Evolutionary conservation across 2,888 invertebrate species (phyloP).

Genomic region (Phaedon cochleariae): DNA sequence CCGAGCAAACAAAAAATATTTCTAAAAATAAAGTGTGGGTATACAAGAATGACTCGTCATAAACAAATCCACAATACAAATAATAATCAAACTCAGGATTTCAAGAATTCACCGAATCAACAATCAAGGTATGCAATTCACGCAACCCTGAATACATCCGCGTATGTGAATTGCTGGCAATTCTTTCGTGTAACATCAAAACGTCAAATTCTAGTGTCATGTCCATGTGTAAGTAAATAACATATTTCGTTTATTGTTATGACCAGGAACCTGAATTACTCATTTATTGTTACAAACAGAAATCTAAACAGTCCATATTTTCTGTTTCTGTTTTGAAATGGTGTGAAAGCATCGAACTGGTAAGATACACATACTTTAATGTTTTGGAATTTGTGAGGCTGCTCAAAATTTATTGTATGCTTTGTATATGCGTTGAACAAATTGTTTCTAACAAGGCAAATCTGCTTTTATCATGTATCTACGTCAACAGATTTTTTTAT

Average conservation of each 20-base stretch:
- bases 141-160: slow-evolving; percentile 13
- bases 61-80: too few species aligned
- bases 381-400: too few species aligned
- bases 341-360: slow-evolving; percentile 29
- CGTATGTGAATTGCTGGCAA: slow-evolving; percentile 7
- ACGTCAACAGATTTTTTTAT: slow-evolving; percentile 40
- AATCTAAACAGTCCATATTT: too few species aligned
- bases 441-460: neutral
- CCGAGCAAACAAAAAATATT: neutral
- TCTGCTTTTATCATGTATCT: slow-evolving; percentile 30
- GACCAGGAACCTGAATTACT: too few species aligned
- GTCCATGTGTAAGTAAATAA: slow-evolving; percentile 48
- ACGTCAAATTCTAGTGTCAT: slow-evolving; percentile 49
- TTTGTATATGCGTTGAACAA: neutral
- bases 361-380: too few species aligned
- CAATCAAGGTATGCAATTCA: slow-evolving; percentile 1
- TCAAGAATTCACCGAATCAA: too few species aligned
- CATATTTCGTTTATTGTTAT: slow-evolving; percentile 24
- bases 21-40: neutral
- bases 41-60: too few species aligned
- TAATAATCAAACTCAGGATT: too few species aligned
- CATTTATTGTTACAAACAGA: too few species aligned
- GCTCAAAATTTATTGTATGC: neutral
- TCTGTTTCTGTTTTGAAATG: slow-evolving; percentile 8
- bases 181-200: too few species aligned